phyloP scores from a whole-genome alignment of 2,888 invertebrate genomes.

The Clanis bilineata region DNA sequence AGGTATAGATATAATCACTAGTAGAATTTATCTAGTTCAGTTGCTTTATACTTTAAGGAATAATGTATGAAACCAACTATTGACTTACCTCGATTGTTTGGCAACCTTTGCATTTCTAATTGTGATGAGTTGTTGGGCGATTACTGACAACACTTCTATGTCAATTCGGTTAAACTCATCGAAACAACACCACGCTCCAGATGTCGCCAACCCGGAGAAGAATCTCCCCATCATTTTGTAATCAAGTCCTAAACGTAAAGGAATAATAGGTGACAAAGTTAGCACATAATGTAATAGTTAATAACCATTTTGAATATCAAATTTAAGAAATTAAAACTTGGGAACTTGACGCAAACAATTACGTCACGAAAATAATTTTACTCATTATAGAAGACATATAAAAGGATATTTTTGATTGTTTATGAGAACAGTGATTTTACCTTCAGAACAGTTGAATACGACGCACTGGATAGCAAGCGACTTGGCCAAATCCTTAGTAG shows the following conservation, averaged over 20 bases:
- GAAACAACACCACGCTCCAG: slow-evolving; percentile 96
- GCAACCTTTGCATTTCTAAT: slow-evolving; percentile 93
- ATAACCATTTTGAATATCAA: no score
- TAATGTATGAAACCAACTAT: background rate
- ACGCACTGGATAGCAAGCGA: slow-evolving; percentile 94
- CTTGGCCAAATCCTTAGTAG: slow-evolving; percentile 94
- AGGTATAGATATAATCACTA: no score
- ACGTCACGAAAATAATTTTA: background rate
- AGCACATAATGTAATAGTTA: background rate
- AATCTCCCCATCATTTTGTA: slow-evolving; percentile 95
- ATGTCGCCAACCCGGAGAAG: slow-evolving; percentile 94
- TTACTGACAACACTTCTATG: slow-evolving; percentile 94
- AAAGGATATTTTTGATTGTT: no score
- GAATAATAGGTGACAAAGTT: no score
- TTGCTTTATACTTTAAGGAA: no score
- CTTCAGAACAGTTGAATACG: slow-evolving; percentile 96
- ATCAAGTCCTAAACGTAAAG: slow-evolving; percentile 68
- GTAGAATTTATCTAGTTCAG: no score
- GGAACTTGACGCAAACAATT: no score
- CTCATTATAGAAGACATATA: background rate
- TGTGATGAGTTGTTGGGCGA: slow-evolving; percentile 94
- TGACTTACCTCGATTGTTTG: slow-evolving; percentile 64
- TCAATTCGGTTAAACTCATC: slow-evolving; percentile 96
- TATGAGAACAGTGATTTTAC: slow-evolving; percentile 44
- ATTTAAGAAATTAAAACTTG: no score